Percentiles rank a stretch among this genome's conserved stretches.
These are phyloP conservation scores for Achatina immaculata DNA, from an alignment of 1,140 invertebrate genomes.

Conservation along the genomic window DNA sequence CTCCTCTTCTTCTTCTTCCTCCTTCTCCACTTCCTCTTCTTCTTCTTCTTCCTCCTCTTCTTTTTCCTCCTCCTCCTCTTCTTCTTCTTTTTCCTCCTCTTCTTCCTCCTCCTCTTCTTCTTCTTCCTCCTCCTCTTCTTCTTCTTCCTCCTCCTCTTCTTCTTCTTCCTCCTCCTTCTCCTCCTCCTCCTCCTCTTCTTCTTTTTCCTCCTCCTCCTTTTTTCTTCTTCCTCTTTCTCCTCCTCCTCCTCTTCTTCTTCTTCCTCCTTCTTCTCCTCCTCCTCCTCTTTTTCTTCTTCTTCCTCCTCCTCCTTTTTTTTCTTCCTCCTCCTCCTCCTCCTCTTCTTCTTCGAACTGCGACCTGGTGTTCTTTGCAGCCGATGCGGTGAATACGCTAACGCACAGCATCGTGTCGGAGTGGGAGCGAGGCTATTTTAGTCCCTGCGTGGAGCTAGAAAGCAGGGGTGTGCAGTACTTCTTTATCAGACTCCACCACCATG, in stretches of 20 bases:
- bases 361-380: too few species aligned
- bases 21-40: too few species aligned
- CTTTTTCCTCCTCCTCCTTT: neutral
- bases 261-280: neutral
- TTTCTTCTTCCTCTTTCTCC: slow-evolving; percentile 5
- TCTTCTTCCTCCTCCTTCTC: too few species aligned
- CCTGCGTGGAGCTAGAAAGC: too few species aligned
- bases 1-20: too few species aligned
- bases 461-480: too few species aligned
- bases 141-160: too few species aligned
- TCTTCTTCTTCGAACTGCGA: slow-evolving; percentile 1
- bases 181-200: neutral
- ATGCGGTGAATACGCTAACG: too few species aligned
- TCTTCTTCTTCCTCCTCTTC: neutral
- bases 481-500: too few species aligned
- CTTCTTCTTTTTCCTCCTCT: neutral
- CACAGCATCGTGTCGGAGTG: too few species aligned
- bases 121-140: neutral
- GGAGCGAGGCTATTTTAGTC: too few species aligned
- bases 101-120: neutral
- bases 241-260: neutral
- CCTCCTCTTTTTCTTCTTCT: neutral
- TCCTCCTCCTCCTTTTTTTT: neutral
- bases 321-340: neutral
- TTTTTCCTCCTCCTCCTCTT: neutral